phyloP scores from a whole-genome alignment of 2,888 invertebrate species.

The Rotaria macrura region DNA sequence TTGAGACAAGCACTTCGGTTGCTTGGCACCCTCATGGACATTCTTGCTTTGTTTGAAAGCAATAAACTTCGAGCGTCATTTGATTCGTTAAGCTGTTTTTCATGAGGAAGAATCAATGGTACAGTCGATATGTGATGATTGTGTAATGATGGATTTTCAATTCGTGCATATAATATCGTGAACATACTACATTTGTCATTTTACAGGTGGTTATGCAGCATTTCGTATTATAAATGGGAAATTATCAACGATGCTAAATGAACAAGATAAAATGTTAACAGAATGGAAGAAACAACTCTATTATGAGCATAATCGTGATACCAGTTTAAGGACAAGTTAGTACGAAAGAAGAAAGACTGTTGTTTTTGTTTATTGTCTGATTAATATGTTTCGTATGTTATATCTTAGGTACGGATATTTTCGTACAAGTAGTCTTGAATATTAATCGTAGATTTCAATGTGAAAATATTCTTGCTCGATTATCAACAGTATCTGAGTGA shows the following conservation, averaged over 20 bases:
- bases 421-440: neutral
- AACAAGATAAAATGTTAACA: conserved; percentile 1
- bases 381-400: no score
- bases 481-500: neutral
- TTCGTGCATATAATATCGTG: no score
- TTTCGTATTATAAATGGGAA: neutral
- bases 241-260: neutral
- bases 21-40: no score
- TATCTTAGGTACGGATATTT: neutral
- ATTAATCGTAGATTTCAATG: conserved; percentile 8
- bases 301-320: conserved; percentile 11
- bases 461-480: neutral
- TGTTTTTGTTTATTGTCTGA: neutral
- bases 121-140: no score
- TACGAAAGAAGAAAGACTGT: no score
- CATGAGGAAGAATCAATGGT: no score
- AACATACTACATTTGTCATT: neutral
- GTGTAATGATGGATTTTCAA: no score
- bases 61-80: no score
- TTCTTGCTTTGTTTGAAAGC: no score
- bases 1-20: no score
- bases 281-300: conserved; percentile 14
- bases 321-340: neutral
- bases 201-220: neutral
- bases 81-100: no score